Evolutionary conservation across 92 coral and sea anemone genomes (phyloP).

Genomic region (Ricordea florida): DNA sequence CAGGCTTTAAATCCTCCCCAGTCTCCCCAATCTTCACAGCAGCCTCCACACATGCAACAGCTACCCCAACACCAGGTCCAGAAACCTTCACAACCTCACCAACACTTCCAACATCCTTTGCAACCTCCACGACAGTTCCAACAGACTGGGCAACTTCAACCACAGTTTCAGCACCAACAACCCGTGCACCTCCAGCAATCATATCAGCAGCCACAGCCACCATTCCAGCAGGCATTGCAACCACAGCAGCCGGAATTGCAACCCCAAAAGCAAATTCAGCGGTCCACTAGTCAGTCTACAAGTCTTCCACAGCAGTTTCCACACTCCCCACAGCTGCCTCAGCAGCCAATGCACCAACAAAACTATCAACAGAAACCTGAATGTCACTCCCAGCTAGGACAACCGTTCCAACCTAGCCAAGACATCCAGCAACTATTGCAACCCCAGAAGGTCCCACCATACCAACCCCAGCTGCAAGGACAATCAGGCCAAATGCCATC

Average conservation of each 20-base stretch:
- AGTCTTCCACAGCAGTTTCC: not conserved
- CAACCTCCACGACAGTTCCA: conserved; percentile 14
- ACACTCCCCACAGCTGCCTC: not conserved
- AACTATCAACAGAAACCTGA: conserved; percentile 4
- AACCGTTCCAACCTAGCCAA: conserved; percentile 7
- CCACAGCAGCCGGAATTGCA: conserved; percentile 27
- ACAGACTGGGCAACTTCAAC: not conserved
- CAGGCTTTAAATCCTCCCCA: too few relatives aligned
- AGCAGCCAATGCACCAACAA: conserved; percentile 7
- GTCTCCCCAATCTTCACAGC: conserved; percentile 29
- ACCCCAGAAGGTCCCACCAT: not conserved
- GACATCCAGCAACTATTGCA: not conserved
- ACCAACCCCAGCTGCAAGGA: not conserved
- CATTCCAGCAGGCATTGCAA: conserved; percentile 35
- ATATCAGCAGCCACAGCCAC: conserved; percentile 24
- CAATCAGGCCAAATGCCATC: not conserved
- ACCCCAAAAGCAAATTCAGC: not conserved
- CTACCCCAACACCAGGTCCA: conserved; percentile 31
- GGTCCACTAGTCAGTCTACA: not conserved
- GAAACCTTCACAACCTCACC: conserved; percentile 3
- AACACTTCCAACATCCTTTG: not conserved
- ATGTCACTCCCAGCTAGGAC: conserved; percentile 16
- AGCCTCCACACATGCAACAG: conserved; percentile 39
- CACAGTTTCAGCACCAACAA: conserved; percentile 33
- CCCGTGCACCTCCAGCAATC: conserved; percentile 16